A percentile compares a stretch with the other conserved stretches of the same genome.
Conservation (phyloP, 2,888 invertebrate species). For the Pyrochroa serraticornis region DNA sequence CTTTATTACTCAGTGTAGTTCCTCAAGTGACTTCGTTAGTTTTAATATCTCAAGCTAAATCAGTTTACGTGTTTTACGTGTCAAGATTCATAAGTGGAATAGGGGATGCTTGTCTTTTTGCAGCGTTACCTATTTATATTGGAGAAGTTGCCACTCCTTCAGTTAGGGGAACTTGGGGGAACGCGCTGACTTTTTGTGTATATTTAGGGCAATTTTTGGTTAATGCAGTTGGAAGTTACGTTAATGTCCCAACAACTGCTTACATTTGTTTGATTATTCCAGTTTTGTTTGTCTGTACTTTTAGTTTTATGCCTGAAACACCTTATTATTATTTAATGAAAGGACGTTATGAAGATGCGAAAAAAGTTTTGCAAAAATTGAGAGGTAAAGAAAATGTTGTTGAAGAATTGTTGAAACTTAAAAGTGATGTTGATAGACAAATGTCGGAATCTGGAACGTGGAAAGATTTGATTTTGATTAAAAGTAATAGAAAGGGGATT, state of each 20-base stretch:
- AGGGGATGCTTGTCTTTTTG: conserved; percentile 42
- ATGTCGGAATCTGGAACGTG: conserved; percentile 48
- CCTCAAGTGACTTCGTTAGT: conserved; percentile 43
- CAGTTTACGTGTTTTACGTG: conserved; percentile 46
- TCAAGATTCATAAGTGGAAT: conserved; percentile 44
- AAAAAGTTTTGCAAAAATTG: conserved; percentile 38
- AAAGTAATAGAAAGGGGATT: conserved; percentile 45
- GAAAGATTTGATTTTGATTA: conserved; percentile 45
- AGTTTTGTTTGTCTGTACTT: conserved; percentile 62
- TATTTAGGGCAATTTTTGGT: conserved; percentile 44
- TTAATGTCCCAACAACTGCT: conserved; percentile 61
- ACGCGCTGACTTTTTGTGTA: conserved; percentile 37
- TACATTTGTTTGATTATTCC: conserved; percentile 65
- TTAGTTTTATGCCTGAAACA: conserved; percentile 68
- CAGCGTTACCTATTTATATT: conserved; percentile 44
- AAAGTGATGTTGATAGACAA: conserved; percentile 45
- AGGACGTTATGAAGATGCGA: conserved; percentile 39
- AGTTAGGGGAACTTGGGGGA: conserved; percentile 48
- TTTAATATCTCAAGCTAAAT: conserved; percentile 38
- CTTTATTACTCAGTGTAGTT: conserved; percentile 38
- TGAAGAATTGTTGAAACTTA: conserved; percentile 39
- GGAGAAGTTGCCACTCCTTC: conserved; percentile 47
- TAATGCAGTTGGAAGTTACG: conserved; percentile 64
- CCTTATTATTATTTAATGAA: conserved; percentile 47
- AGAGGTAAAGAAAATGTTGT: conserved; percentile 41